Base-by-base conservation (phyloP, 2,888 invertebrate species). In the Chesias legatella region DNA sequence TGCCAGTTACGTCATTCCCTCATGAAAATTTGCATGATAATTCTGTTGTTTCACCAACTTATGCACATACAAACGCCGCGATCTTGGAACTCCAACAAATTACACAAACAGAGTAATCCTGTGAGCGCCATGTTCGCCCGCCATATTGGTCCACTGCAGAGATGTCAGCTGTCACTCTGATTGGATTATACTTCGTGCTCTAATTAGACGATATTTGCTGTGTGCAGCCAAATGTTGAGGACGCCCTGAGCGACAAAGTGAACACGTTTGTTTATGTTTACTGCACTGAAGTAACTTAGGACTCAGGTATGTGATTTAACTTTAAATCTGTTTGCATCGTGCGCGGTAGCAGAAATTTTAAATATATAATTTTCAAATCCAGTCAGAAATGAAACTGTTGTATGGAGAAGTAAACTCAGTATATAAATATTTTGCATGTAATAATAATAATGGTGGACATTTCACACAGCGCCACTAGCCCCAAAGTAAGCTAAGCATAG, bases 11-110 rank as follows among this genome's bases (percentile, higher is more conserved):
- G 26, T 30, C 6, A 23, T 11, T 10, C 36, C 33, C 26, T 33
- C 17, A 39, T 40, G 43, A 47, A n/a, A 53, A 60, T 63, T 62
- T 58, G 56, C 58, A 62, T 60, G 56, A 60, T 58, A 63, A 61
- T 53, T 59, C 56, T 53, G 50, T 55, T 56, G 60, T 58, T 53
- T 53, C 33, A 37, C 31, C 44, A 43, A 51, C 48, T 55, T 53
- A 52, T 52, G 51, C 53, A 52, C 49, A 48, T 51, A 50, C 50
- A 51, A 50, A 55, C 55, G 41, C 46, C 48, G 51, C 46, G 51
- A 51, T 56, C 58, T 57, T 56, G 45, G 39, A 56, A 57, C 52
- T 59, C 57, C 51, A 57, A 56, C 57, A 46, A 56, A 56, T 59
- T 54, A 56, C 45, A 49, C 51, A 59, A 59, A 57, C 57, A 56